Percentiles rank a stretch among this genome's conserved stretches.
phyloP scores from a whole-genome alignment of 2,797 vertebrate genomes.

The Pseudomugil tenellus region DNA sequence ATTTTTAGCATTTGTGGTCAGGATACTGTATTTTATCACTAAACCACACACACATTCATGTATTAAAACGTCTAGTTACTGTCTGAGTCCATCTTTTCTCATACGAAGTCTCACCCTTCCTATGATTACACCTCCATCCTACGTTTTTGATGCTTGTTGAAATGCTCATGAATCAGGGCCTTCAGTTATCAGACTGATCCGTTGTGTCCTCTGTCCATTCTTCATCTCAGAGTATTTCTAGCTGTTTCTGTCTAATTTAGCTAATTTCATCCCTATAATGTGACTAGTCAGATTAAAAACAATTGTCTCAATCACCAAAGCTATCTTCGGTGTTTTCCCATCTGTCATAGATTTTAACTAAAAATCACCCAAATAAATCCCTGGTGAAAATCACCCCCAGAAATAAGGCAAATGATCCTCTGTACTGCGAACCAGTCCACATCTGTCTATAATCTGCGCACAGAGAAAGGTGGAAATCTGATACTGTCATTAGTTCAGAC shows the following conservation, averaged over 20 bases:
- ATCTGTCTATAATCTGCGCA: not conserved
- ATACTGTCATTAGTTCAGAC: not conserved
- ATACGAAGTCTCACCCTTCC: not conserved
- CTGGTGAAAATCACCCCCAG: slow-evolving; percentile 10
- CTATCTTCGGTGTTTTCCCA: not conserved
- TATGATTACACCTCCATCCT: too few relatives aligned
- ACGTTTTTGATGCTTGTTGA: too few relatives aligned
- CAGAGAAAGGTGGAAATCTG: not conserved
- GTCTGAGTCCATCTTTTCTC: not conserved
- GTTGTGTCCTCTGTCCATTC: too few relatives aligned
- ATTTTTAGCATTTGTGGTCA: too few relatives aligned
- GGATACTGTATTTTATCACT: not conserved
- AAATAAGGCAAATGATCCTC: not conserved
- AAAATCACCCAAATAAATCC: slow-evolving; percentile 18
- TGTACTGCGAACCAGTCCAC: not conserved
- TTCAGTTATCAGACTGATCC: too few relatives aligned
- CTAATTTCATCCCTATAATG: not conserved
- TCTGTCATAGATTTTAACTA: not conserved
- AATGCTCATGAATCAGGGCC: too few relatives aligned
- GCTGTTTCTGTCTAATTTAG: not conserved
- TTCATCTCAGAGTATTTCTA: not conserved
- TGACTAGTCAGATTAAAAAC: not conserved
- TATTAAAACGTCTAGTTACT: too few relatives aligned
- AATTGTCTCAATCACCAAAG: not conserved
- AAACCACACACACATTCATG: not conserved